Evolutionary conservation across 2,797 vertebrate species (phyloP), one percentile per base, ranked within the genome.

Genomic region (Sebastes reedi): DNA sequence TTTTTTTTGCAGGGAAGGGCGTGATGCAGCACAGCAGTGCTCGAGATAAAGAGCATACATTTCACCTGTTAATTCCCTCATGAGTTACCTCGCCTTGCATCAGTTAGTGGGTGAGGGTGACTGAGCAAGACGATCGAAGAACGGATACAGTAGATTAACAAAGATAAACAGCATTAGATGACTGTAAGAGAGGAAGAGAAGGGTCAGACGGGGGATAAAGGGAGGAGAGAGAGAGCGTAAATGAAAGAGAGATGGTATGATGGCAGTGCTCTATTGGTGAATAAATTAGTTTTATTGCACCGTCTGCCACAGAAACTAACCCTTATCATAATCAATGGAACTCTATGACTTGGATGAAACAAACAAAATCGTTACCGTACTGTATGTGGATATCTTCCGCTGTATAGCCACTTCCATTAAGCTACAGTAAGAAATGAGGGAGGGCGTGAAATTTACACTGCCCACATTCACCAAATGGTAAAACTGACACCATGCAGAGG

Each of bases 391-490:
- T 24, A 67, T 29, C 25, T 13, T 80, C 36, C 24, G 76, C 36
- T 84, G 25, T 55, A 67, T 64, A 72, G 67, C 8, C 61, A 42
- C 46, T 79, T 79, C 71, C 71, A 87, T 85, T 65, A 80, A 89
- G 88, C 84, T 81, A 54, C 50, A 54, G n/a, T 54, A 54, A 76
- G 58, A 78, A 67, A 85, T 50, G 39, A 84, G 42, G 42, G 71
- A 88, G 80, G 71, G 80, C 27, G 87, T 82, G 84, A 93, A 93
- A 91, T 90, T 91, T 88, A 88, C 93, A 95, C 92, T 94, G 87
- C 95, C 94, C 93, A 95, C 94, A 92, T 91, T 89, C 89, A 93
- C 92, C 94, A 95, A 95, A 94, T 96, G 95, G 92, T 71, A 89
- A 86, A 91, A 89, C 81, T 88, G 79, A 93, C 92, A 92, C 88